Conservation (phyloP, 2,113 vertebrate genomes). For the Trogon melanurus region DNA sequence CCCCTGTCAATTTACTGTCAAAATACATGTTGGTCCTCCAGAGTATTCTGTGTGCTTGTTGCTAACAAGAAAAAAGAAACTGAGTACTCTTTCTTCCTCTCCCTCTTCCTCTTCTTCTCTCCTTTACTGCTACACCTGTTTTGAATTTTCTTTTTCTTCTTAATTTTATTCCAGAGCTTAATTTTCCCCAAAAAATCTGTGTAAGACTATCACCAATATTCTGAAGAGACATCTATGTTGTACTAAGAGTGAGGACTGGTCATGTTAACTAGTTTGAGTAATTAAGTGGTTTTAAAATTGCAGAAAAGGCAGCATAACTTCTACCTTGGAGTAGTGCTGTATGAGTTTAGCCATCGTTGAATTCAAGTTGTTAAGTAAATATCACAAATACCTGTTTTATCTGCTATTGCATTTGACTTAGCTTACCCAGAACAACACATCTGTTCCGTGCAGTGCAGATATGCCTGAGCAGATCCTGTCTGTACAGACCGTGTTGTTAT, state of each 20-base stretch:
- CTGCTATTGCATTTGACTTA: neutral
- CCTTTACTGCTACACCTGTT: neutral
- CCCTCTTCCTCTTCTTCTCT: neutral
- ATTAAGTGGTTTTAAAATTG: neutral
- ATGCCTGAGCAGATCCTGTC: neutral
- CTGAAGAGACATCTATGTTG: rapidly evolving
- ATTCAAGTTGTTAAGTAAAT: neutral
- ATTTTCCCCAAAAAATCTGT: neutral
- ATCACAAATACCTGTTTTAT: neutral
- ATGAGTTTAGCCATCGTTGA: neutral
- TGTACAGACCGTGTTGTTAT: neutral
- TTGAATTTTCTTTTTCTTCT: neutral
- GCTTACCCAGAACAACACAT: neutral
- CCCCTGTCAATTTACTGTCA: neutral
- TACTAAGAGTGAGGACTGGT: neutral
- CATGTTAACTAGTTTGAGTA: neutral
- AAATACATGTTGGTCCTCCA: neutral
- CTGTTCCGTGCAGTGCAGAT: neutral
- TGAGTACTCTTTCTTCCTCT: neutral
- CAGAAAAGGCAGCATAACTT: neutral
- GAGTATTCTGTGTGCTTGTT: neutral
- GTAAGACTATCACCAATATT: neutral
- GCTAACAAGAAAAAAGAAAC: neutral
- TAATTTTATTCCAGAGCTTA: neutral
- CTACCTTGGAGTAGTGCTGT: neutral